Percentiles rank a stretch among this genome's conserved stretches.
Conservation (phyloP, 2,888 invertebrate genomes). For the Spodoptera picta region DNA sequence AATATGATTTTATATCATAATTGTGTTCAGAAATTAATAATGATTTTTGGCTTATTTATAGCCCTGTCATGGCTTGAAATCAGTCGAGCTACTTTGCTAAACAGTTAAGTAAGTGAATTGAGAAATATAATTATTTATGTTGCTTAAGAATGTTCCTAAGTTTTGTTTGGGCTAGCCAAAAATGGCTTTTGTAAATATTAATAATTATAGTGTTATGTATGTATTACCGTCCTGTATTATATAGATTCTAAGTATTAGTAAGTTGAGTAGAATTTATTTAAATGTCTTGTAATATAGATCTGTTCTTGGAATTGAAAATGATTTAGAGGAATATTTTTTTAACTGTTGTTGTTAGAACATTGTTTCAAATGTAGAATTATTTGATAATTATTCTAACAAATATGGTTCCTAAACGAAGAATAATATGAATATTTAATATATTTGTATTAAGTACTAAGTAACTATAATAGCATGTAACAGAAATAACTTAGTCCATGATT, state of each 20-base stretch:
- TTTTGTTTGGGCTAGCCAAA: too few relatives aligned
- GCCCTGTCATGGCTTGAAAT: too few relatives aligned
- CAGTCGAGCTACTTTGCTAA: too few relatives aligned
- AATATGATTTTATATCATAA: slow-evolving; percentile 7
- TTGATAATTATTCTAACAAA: slow-evolving; percentile 10
- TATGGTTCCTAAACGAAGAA: neutral
- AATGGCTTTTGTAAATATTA: too few relatives aligned
- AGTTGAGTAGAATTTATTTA: neutral
- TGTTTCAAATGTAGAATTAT: neutral
- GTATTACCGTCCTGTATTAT: slow-evolving; percentile 47
- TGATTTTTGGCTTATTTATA: too few relatives aligned
- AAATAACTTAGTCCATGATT: slow-evolving; percentile 32
- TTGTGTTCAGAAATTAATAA: neutral
- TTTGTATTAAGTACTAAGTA: slow-evolving; percentile 34
- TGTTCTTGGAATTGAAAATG: too few relatives aligned
- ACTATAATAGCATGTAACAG: slow-evolving; percentile 20
- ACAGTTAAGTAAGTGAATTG: too few relatives aligned
- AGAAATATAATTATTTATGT: too few relatives aligned
- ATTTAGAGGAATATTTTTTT: neutral
- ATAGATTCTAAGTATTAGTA: slow-evolving; percentile 1
- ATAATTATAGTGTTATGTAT: slow-evolving; percentile 2
- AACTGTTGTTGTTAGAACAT: slow-evolving; percentile 7
- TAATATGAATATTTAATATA: slow-evolving; percentile 4
- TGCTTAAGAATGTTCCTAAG: too few relatives aligned
- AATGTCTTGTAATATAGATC: neutral